phyloP scores from a whole-genome alignment of 2,888 invertebrate genomes.

The Malacosoma neustria region DNA sequence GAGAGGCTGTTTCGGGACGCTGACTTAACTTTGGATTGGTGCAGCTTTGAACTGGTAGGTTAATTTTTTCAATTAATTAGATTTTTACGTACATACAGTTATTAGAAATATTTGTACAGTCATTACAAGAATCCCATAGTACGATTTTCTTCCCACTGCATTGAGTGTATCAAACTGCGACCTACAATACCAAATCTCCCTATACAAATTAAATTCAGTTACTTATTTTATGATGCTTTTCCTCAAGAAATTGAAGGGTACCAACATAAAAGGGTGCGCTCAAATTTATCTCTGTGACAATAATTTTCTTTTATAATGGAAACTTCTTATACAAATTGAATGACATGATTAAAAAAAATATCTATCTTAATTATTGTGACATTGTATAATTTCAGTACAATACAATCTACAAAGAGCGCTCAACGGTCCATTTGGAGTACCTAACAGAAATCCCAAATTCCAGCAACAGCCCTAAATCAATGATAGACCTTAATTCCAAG shows the following conservation, averaged over 20 bases:
- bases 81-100: too few relatives aligned
- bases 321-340: background rate
- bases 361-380: too few relatives aligned
- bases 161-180: too few relatives aligned
- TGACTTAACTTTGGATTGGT: conserved; percentile 90
- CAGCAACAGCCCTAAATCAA: conserved; percentile 22
- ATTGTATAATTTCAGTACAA: conserved; percentile 49
- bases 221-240: too few relatives aligned
- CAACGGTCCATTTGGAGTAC: conserved; percentile 49
- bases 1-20: conserved; percentile 87
- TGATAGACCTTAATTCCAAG: conserved; percentile 22
- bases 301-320: background rate
- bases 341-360: background rate
- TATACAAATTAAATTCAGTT: too few relatives aligned
- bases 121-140: too few relatives aligned
- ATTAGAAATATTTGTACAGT: too few relatives aligned
- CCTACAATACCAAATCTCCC: too few relatives aligned
- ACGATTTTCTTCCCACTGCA: too few relatives aligned
- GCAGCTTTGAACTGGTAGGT: conserved; percentile 86
- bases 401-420: conserved; percentile 47
- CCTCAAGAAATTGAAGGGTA: too few relatives aligned
- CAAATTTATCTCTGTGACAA: too few relatives aligned
- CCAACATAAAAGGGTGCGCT: too few relatives aligned
- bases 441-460: conserved; percentile 35
- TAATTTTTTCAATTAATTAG: background rate